Evolutionary conservation across 1,140 invertebrate genomes (phyloP), one percentile per base, ranked within the genome.

Genomic region (Semibalanus balanoides): DNA sequence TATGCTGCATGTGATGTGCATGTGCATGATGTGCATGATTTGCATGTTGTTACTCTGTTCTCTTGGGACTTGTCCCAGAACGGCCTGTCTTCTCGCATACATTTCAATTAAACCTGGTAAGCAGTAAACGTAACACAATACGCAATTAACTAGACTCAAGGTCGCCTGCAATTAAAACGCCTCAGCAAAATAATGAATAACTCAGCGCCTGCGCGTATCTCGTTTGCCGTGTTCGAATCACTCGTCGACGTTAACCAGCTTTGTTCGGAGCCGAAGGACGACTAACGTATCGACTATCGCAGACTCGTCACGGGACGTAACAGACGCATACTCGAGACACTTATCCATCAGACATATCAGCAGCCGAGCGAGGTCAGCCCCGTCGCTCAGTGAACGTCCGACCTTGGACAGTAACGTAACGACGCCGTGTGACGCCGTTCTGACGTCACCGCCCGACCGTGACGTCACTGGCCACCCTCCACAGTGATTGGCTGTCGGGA

Each of bases 401-500:
- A 25, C 51, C 51, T 64, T 64, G 51, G 22, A 64, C 22, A 7
- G 3, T 64, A 64, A 64, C 51, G 51, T 64, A 64, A 64, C 51
- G 9, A 19, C 14, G 9, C 22, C 51, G 51, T 25, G 35, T 19
- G 51, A 25, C 51, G 51, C 51, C 51, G 51, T 25, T 14, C 14
- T 64, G 51, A 22, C 51, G 51, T 64, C 51, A 64, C 51, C 22
- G 51, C 51, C 51, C 51, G 11, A 14, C 14, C 51, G 51, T 64
- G 51, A 64, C 51, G 51, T 64, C 51, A 64, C 51, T 64, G 51
- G 51, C 51, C 51, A 19, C 51, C 51, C 14, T 64, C 11, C 70
- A 27, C 70, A 72, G 70, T 72, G 70, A 29, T 93, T 31, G 92
- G 93, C 73, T 96, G 93, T 81, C 87, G 88, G 74, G 86, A 87